Evolutionary conservation across 2,888 invertebrate species (phyloP).

Genomic region (Thera britannica): DNA sequence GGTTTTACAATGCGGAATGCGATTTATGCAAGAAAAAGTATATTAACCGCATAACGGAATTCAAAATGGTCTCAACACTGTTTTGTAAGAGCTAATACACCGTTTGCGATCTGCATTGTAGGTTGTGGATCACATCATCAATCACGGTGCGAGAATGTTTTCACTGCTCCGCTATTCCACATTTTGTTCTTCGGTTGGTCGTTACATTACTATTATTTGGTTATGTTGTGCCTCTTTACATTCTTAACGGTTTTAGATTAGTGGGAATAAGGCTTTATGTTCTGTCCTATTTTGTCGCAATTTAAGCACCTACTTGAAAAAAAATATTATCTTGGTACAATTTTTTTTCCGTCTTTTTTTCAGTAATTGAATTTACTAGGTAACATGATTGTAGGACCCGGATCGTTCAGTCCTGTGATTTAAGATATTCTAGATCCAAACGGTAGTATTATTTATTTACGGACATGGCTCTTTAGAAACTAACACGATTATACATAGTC

Average conservation of each 20-base stretch:
- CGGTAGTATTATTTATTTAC: background rate
- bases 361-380: too few species aligned
- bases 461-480: background rate
- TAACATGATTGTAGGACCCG: background rate
- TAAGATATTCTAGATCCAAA: background rate
- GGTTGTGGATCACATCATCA: slow-evolving; percentile 38
- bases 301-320: too few species aligned
- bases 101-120: slow-evolving; percentile 45
- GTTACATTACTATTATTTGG: background rate
- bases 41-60: slow-evolving; percentile 27
- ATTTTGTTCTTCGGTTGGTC: background rate
- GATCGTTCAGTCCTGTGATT: background rate
- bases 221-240: background rate
- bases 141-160: slow-evolving; percentile 43
- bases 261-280: too few species aligned
- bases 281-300: too few species aligned
- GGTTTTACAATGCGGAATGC: background rate
- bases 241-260: background rate
- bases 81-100: slow-evolving; percentile 44
- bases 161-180: slow-evolving; percentile 7
- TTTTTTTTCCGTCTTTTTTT: too few species aligned
- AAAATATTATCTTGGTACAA: too few species aligned
- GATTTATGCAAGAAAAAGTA: slow-evolving; percentile 2
- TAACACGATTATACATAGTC: background rate
- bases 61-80: slow-evolving; percentile 42